Evolutionary conservation across 2,888 invertebrate genomes (phyloP), one percentile per base, ranked within the genome.

Genomic region (Orchesella flavescens): DNA sequence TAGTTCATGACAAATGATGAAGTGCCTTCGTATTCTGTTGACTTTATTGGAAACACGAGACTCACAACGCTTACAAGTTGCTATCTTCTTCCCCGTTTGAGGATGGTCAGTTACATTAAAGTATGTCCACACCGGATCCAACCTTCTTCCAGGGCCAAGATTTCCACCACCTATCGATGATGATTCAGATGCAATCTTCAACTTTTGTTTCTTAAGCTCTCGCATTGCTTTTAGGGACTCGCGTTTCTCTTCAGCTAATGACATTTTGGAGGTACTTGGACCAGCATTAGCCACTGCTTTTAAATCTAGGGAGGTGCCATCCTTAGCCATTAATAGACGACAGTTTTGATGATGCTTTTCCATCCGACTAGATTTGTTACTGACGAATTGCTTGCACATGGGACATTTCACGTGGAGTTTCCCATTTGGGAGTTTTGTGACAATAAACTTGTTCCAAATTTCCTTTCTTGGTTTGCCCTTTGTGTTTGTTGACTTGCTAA

Each of bases 91-190:
- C 21, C 55, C 49, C 0, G 55, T 68, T 13, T 49, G 34, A 13
- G 59, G 34, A 21, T 46, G n/a, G 1, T 66, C 57, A 5, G 9
- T 13, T 1, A 68, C 68, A 5, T 17, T 65, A 57, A 74, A 80
- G 19, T 74, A 80, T 0, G 23, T 24, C 80, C 80, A 80, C n/a
- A 80, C 74, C 3, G 65, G 73, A 19, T 80, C 80, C 10, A 17
- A 0, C 1, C 12, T 23, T 57, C 68, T 49, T 15, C 80, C 73
- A 57, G 13, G 53, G 10, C 53, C n/a, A 1, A 53, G 2, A 53
- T 2, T 2, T n/a, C 57, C 57, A 34, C 34, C 34, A 34, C 3
- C 3, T 34, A 2, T 2, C 34, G 2, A 7, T 7, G 3, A 7
- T 4, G 34, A 34, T 34, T 34, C 34, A 34, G 34, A 34, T 34